A percentile compares a stretch with the other conserved stretches of the same genome.
Conservation (phyloP, 2,113 vertebrate genomes). For the Oreotrochilus melanogaster region DNA sequence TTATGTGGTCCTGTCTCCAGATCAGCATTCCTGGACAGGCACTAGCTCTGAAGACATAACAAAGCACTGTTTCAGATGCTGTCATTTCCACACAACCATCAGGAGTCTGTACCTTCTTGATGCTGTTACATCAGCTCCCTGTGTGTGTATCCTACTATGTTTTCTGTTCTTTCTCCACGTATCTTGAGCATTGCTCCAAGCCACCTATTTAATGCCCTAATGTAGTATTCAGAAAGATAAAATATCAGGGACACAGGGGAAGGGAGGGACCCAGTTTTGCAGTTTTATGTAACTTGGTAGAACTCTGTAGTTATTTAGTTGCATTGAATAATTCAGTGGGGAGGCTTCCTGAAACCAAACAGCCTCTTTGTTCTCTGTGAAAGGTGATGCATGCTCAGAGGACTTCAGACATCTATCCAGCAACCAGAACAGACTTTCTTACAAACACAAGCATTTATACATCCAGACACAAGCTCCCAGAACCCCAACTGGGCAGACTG, state of each 20-base stretch:
- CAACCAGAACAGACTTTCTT: not conserved
- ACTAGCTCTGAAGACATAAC: not conserved
- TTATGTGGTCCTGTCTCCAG: not conserved
- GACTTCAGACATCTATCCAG: not conserved
- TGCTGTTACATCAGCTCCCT: not conserved
- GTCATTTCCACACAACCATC: not conserved
- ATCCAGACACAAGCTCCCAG: not conserved
- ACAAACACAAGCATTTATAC: not conserved
- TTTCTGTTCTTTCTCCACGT: not conserved
- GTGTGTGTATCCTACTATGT: rapidly evolving
- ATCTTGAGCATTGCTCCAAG: not conserved
- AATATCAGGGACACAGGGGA: not conserved
- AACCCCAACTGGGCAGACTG: not conserved
- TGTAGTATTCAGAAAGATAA: not conserved
- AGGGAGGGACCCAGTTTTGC: not conserved
- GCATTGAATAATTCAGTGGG: slow-evolving; percentile 49
- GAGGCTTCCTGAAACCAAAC: not conserved
- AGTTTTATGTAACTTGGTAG: not conserved
- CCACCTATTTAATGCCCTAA: not conserved
- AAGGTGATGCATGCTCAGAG: not conserved
- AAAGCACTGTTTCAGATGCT: not conserved
- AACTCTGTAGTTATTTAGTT: slow-evolving; percentile 20
- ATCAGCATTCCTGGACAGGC: not conserved
- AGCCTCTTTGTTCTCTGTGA: not conserved
- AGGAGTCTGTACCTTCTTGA: not conserved